Evolutionary conservation across 1,140 invertebrate species (phyloP).

Genomic region (Pseudomyrmex pallidus): DNA sequence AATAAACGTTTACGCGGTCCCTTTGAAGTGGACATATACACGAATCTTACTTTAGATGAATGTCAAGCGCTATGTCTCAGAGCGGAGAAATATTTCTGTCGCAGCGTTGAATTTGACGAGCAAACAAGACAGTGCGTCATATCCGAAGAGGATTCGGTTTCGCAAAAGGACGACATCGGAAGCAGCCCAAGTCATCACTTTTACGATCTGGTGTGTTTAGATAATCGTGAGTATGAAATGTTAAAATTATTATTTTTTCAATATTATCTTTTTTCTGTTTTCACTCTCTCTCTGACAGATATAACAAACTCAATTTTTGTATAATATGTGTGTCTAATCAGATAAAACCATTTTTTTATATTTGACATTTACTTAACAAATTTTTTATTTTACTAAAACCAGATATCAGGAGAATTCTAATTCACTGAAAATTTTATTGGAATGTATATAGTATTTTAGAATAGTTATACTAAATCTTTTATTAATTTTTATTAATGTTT

Average conservation of each 20-base stretch:
- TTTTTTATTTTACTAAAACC: background rate
- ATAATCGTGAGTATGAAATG: conserved; percentile 90
- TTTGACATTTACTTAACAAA: background rate
- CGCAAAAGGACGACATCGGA: conserved; percentile 93
- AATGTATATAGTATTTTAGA: background rate
- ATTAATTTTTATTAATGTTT: conserved; percentile 13
- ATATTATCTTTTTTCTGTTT: background rate
- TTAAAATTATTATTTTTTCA: background rate
- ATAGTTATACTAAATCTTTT: background rate
- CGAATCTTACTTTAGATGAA: conserved; percentile 93
- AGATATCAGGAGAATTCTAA: background rate
- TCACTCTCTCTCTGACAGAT: background rate
- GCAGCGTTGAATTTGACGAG: conserved; percentile 95
- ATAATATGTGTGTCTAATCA: background rate
- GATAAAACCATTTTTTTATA: conserved; percentile 1
- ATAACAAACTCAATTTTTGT: background rate
- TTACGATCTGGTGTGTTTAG: conserved; percentile 93
- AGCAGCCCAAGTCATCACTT: conserved; percentile 93
- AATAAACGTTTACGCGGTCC: conserved; percentile 94
- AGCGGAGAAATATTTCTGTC: conserved; percentile 94
- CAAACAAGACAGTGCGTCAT: conserved; percentile 93
- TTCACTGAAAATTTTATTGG: background rate
- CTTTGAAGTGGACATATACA: conserved; percentile 94
- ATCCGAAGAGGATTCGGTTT: conserved; percentile 95
- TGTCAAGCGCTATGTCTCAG: conserved; percentile 92